Evolutionary conservation across 2,113 vertebrate species (phyloP).

Genomic region (Burhinus bistriatus): DNA sequence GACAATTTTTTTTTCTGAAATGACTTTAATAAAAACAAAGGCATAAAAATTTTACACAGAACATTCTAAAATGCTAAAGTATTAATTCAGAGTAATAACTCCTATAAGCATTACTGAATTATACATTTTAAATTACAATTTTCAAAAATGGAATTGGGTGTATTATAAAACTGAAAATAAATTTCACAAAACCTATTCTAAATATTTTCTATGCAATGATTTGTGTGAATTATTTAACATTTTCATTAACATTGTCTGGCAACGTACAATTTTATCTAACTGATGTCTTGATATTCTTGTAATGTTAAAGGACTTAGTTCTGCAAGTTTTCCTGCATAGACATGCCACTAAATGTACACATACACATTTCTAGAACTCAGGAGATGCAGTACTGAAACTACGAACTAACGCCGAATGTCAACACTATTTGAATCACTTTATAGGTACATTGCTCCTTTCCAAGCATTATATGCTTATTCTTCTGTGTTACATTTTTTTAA

Average conservation of each 20-base stretch:
- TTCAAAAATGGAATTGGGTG: background rate
- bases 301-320: background rate
- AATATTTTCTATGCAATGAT: conserved; percentile 20
- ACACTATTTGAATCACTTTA: background rate
- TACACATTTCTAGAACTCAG: background rate
- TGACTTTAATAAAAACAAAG: conserved; percentile 29
- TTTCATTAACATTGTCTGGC: conserved; percentile 32
- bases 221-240: conserved; percentile 51
- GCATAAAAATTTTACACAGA: background rate
- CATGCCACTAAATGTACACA: background rate
- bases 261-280: background rate
- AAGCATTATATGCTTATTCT: background rate
- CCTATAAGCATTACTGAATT: conserved; percentile 24
- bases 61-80: conserved; percentile 5
- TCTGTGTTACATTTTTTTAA: background rate
- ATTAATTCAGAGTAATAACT: conserved; percentile 37
- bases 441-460: background rate
- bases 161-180: conserved; percentile 25
- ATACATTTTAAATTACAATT: conserved; percentile 46
- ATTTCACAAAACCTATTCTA: conserved; percentile 13
- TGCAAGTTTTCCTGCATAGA: background rate
- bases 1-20: background rate
- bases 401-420: background rate
- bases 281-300: background rate
- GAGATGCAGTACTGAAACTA: background rate